Evolutionary conservation across 2,797 vertebrate genomes (phyloP).

Genomic region (Australoheros facetus): DNA sequence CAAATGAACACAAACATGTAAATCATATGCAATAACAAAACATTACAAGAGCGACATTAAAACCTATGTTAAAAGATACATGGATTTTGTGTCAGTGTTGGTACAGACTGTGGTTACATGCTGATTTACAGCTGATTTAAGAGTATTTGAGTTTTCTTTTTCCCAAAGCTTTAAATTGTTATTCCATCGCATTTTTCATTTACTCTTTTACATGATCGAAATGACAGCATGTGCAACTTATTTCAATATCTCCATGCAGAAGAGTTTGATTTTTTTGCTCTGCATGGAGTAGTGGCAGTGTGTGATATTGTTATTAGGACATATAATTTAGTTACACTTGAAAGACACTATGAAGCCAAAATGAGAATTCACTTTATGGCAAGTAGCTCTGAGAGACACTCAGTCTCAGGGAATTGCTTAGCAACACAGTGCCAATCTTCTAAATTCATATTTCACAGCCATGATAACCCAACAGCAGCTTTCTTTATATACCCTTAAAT

Average conservation of each 20-base stretch:
- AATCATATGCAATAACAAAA: too few species aligned
- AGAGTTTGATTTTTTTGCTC: conserved; percentile 2
- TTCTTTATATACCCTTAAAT: neutral
- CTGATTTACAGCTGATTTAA: neutral
- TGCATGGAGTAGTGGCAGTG: neutral
- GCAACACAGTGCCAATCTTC: conserved; percentile 52
- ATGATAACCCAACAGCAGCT: neutral
- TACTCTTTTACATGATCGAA: neutral
- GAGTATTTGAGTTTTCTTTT: neutral
- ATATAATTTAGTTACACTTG: conserved; percentile 43
- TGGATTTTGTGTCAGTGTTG: neutral
- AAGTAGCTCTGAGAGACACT: conserved; percentile 28
- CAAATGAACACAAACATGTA: too few species aligned
- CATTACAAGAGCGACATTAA: too few species aligned
- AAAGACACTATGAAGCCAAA: conserved; percentile 46
- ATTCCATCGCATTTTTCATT: neutral
- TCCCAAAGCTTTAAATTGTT: neutral
- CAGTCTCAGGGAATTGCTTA: conserved; percentile 50
- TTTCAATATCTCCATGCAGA: conserved; percentile 8
- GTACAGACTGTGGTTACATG: neutral
- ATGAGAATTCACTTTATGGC: conserved; percentile 49
- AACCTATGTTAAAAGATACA: too few species aligned
- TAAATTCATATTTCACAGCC: conserved; percentile 30
- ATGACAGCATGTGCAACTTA: conserved; percentile 3
- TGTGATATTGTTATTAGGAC: conserved; percentile 34